phyloP scores from a whole-genome alignment of 2,797 vertebrate species.

The Pitangus sulphuratus region DNA sequence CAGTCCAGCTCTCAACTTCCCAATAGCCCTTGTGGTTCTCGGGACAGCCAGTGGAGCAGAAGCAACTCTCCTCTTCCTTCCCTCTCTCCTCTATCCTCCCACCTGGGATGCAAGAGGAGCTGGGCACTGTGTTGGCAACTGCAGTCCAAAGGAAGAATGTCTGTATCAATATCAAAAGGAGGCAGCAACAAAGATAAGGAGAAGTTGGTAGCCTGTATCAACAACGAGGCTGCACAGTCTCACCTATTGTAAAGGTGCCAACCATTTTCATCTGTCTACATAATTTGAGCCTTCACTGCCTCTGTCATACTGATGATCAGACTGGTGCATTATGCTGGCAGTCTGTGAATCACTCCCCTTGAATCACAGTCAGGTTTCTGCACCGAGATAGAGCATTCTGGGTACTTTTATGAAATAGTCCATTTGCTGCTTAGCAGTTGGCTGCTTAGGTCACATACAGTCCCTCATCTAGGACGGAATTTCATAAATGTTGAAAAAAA shows the following conservation, averaged over 20 bases:
- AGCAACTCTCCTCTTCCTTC: background rate
- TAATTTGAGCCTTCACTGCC: background rate
- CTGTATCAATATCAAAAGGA: background rate
- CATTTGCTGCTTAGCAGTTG: background rate
- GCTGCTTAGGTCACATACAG: background rate
- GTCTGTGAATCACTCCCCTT: background rate
- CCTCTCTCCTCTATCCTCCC: background rate
- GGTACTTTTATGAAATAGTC: background rate
- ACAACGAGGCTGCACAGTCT: background rate
- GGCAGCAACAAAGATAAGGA: background rate
- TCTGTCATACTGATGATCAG: background rate
- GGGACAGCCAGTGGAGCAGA: accelerated
- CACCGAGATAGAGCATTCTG: background rate
- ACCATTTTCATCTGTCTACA: background rate
- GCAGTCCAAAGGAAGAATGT: background rate
- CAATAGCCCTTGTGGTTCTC: background rate
- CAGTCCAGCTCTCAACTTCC: background rate
- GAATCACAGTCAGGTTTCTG: background rate
- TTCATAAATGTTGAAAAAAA: background rate
- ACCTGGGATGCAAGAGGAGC: background rate
- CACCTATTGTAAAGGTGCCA: background rate
- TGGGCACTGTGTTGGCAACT: background rate
- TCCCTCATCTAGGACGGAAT: background rate
- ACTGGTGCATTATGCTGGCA: background rate
- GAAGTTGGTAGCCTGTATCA: background rate